Conservation (phyloP, 2,113 vertebrate genomes). For the Psammodynastes pulverulentus region DNA sequence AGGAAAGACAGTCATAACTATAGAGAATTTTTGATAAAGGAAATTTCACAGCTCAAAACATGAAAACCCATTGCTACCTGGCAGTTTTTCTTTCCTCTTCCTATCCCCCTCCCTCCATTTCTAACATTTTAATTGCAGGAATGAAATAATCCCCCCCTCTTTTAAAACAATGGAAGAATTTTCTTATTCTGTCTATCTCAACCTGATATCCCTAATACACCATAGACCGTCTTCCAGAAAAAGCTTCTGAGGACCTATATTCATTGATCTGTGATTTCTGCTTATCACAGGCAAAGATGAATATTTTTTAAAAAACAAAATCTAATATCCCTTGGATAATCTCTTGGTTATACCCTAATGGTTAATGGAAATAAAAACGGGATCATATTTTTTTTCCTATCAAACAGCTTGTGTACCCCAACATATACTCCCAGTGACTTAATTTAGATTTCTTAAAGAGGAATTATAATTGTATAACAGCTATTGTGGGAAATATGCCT, state of each 20-base stretch:
- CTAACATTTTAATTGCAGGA: background rate
- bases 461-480: background rate
- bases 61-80: background rate
- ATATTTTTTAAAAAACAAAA: background rate
- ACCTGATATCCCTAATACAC: background rate
- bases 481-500: background rate
- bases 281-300: background rate
- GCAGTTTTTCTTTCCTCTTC: background rate
- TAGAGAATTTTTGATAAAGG: background rate
- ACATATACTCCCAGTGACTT: background rate
- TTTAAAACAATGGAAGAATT: background rate
- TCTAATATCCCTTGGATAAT: background rate
- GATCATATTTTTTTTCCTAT: background rate
- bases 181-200: background rate
- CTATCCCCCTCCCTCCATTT: background rate
- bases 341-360: background rate
- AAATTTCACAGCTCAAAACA: background rate
- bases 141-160: background rate
- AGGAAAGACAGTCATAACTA: background rate
- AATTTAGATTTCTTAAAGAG: conserved; percentile 5
- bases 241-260: background rate
- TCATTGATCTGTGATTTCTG: background rate
- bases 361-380: background rate
- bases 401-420: background rate
- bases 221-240: background rate